Percentiles rank a stretch among this genome's conserved stretches.
Conservation (phyloP, 2,888 invertebrate species). For the Drosophila imparisetae region DNA sequence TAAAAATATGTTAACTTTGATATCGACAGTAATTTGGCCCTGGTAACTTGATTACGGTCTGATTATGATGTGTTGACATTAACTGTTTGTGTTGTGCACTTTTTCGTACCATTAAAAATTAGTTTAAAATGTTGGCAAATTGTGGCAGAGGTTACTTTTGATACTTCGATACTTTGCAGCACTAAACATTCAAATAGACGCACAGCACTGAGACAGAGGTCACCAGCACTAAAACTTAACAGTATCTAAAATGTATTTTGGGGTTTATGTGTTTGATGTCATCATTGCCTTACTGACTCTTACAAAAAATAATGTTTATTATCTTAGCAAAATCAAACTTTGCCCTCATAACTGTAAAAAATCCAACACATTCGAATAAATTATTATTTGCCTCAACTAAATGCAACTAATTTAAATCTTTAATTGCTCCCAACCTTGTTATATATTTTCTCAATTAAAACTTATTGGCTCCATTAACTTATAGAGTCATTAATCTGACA, state of each 20-base stretch:
- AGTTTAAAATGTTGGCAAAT: not conserved
- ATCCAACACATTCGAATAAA: too few species aligned
- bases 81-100: not conserved
- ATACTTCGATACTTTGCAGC: not conserved
- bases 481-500: not conserved
- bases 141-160: not conserved
- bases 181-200: not conserved
- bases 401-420: not conserved
- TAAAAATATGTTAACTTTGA: conserved; percentile 34
- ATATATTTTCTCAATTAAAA: not conserved
- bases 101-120: conserved; percentile 1
- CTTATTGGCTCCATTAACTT: not conserved
- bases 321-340: not conserved
- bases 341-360: not conserved
- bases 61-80: conserved; percentile 19
- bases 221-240: not conserved
- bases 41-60: conserved; percentile 44
- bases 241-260: not conserved
- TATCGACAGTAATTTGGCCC: conserved; percentile 41
- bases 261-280: not conserved
- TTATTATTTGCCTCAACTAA: not conserved
- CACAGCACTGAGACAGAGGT: not conserved
- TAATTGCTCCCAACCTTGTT: too few species aligned
- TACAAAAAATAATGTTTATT: not conserved
- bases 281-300: not conserved